phyloP scores from a whole-genome alignment of 1,140 invertebrate species.

The Scaptodrosophila lebanonensis region DNA sequence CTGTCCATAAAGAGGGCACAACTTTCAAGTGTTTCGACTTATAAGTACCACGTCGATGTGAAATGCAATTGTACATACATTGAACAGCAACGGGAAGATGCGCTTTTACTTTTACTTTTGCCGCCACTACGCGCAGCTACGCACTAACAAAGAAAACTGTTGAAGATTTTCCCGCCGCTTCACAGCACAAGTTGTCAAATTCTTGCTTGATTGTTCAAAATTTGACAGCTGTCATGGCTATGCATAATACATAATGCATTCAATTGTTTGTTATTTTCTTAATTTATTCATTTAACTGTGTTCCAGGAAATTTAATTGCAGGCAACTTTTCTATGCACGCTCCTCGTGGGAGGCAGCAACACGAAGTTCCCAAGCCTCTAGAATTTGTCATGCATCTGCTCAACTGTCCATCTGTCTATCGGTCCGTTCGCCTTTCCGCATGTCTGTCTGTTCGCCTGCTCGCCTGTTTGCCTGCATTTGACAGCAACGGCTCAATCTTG shows the following conservation, averaged over 20 bases:
- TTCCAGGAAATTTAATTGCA: conserved; percentile 7
- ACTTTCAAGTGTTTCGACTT: conserved; percentile 2
- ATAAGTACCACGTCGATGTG: conserved; percentile 24
- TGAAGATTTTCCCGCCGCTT: not conserved
- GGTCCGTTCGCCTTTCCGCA: too few species aligned
- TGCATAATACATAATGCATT: too few species aligned
- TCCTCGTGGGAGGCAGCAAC: conserved; percentile 44
- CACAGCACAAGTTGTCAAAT: conserved; percentile 37
- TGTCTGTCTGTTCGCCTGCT: conserved; percentile 12
- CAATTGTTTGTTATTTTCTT: too few species aligned
- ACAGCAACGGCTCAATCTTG: conserved; percentile 46
- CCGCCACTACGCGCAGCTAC: conserved; percentile 12
- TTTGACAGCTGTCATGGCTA: conserved; percentile 22
- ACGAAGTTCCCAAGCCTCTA: conserved; percentile 30
- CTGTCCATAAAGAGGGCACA: conserved; percentile 28
- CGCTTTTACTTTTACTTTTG: conserved; percentile 49
- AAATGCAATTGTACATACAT: conserved; percentile 21
- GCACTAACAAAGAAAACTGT: conserved; percentile 1
- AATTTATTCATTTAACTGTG: too few species aligned
- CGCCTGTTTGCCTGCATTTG: too few species aligned
- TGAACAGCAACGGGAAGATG: too few species aligned
- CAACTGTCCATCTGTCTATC: conserved; percentile 10
- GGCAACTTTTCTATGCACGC: not conserved
- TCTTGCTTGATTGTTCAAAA: conserved; percentile 17
- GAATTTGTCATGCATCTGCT: conserved; percentile 41